These are phyloP conservation scores for Gambusia affinis DNA, from an alignment of 2,113 vertebrate species.

Conservation along the genomic window DNA sequence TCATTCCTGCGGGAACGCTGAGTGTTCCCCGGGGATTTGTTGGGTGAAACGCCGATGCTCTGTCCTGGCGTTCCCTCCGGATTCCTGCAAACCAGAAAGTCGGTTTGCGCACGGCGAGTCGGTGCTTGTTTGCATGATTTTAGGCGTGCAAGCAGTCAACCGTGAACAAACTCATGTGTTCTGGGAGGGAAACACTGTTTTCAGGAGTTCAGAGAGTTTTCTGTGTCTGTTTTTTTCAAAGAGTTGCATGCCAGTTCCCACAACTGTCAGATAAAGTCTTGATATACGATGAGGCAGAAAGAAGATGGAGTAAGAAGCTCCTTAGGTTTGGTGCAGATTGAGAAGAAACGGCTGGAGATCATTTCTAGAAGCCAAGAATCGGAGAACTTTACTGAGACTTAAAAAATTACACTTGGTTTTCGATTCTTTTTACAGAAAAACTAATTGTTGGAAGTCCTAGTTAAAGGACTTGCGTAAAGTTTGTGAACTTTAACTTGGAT, in stretches of 20 bases:
- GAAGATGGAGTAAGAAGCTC: too few species aligned
- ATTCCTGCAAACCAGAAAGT: constrained; percentile 51
- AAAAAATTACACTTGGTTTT: too few species aligned
- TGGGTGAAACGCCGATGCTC: constrained; percentile 46
- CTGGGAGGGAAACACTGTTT: background rate
- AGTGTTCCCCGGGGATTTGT: constrained; percentile 61
- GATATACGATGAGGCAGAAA: too few species aligned
- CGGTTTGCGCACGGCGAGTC: constrained; percentile 26
- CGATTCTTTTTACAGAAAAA: too few species aligned
- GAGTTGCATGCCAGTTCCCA: background rate
- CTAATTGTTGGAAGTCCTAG: too few species aligned
- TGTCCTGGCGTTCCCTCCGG: constrained; percentile 50
- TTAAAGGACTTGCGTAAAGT: too few species aligned
- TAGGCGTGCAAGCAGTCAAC: constrained; percentile 24
- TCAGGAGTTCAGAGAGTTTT: background rate
- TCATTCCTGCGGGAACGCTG: constrained; percentile 50
- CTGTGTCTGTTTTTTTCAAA: background rate
- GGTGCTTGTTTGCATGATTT: constrained; percentile 32
- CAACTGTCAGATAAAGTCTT: too few species aligned
- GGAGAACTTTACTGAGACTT: too few species aligned
- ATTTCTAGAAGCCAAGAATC: too few species aligned
- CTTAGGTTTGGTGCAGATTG: too few species aligned
- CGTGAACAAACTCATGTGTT: constrained; percentile 12
- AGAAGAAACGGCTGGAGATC: too few species aligned
- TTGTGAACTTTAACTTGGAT: too few species aligned